Base-by-base conservation (phyloP, 2,888 invertebrate species). In the Scelioninae gen. 1 region DNA sequence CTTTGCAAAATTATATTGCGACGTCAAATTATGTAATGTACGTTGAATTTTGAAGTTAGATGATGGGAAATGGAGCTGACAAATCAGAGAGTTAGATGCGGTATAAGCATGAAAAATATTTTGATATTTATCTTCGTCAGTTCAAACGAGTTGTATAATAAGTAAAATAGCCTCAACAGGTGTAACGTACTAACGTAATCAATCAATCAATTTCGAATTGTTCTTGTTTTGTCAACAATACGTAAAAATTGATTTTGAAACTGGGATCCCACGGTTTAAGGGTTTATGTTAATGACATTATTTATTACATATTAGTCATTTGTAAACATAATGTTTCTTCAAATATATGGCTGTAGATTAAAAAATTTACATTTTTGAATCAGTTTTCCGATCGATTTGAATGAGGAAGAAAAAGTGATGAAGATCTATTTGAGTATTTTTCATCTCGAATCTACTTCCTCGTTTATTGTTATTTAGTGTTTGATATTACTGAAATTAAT, bases 191-290 rank as follows among this genome's bases (percentile, higher is more conserved):
- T 49, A 71, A 40, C 29, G 38, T 51, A 47, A 56, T 13, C 56
- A 43, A 66, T 75, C 75, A 31, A 49, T 75, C 63, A 74, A 65
- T 38, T 75, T 56, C 8, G 47, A 49, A 56, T 56, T 16, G 38
- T 56, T 58, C 49, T 58, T 75, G 58, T 75, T 75, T 75, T 75
- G 75, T 75, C 75, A 75, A 66, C 75, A 65, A 75, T 45, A 34
- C 49, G 32, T 65, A 55, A 66, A 66, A 58, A 53, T 43, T 60
- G 65, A 66, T 65, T 75, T 75, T 51, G 75, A 66, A 75, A 75
- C 13, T 13, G 5, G 6, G 8, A 31, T 15, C 43, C 40, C 13
- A 31, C 31, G 45, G 32, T 40, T n/a, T 55, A 45, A 3, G 15
- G 43, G 13, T 43, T 45, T 51, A 55, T 55, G 47, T 15, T 45